Conservation (phyloP, 2,797 vertebrate genomes). For the Falco rusticolus region DNA sequence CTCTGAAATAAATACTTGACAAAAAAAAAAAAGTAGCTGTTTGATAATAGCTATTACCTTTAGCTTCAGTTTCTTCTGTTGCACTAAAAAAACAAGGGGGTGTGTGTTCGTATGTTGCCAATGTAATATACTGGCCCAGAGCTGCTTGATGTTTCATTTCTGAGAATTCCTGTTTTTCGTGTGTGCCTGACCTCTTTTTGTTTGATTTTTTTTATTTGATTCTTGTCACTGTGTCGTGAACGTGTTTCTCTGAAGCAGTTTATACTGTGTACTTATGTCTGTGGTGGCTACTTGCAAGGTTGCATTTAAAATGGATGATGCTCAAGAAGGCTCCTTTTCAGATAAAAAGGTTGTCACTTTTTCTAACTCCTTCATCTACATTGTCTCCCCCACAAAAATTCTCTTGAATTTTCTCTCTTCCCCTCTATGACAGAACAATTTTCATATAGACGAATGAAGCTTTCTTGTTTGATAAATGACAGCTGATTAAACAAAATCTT, state of each 20-base stretch:
- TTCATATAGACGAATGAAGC: neutral
- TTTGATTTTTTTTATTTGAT: slow-evolving; percentile 41
- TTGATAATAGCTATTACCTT: slow-evolving; percentile 28
- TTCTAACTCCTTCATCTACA: neutral
- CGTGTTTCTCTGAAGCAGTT: slow-evolving; percentile 34
- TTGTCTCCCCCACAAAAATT: neutral
- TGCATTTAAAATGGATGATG: slow-evolving; percentile 25
- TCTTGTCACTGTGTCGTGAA: slow-evolving; percentile 59
- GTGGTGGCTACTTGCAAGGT: slow-evolving; percentile 32
- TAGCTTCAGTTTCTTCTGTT: slow-evolving; percentile 44
- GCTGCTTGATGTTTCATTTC: slow-evolving; percentile 15
- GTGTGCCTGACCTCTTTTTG: slow-evolving; percentile 57
- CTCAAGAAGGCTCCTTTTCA: slow-evolving; percentile 8
- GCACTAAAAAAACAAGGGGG: slow-evolving; percentile 12
- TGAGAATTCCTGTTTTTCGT: slow-evolving; percentile 47
- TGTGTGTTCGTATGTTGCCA: slow-evolving; percentile 4
- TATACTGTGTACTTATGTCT: slow-evolving; percentile 31
- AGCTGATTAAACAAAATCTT: slow-evolving; percentile 23
- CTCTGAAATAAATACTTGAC: slow-evolving; percentile 37
- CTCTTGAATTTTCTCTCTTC: slow-evolving; percentile 20
- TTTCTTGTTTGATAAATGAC: slow-evolving; percentile 30
- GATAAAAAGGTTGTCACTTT: neutral
- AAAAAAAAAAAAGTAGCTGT: slow-evolving; percentile 6
- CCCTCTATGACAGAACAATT: neutral
- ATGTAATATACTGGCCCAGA: slow-evolving; percentile 29